Evolutionary conservation across 1,140 invertebrate genomes (phyloP).

Genomic region (Stegodyphus dumicola): DNA sequence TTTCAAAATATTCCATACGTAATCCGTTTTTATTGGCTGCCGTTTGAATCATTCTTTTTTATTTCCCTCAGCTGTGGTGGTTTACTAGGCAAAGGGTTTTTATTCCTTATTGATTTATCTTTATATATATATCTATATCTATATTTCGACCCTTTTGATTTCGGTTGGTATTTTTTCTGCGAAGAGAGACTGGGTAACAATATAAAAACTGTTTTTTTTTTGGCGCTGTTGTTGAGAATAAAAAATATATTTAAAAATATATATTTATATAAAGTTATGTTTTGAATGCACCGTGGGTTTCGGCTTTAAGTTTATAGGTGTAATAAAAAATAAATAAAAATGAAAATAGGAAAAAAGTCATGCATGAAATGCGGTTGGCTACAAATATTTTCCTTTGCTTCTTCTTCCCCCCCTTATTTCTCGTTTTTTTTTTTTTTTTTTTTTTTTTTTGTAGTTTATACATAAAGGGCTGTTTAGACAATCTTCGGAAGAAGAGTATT

Average conservation of each 20-base stretch:
- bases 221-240: background rate
- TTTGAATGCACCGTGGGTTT: constrained; percentile 41
- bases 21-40: constrained; percentile 58
- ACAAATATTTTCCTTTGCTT: too few species aligned
- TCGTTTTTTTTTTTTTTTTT: too few species aligned
- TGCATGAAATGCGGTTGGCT: too few species aligned
- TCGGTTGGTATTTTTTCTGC: background rate
- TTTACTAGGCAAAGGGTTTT: constrained; percentile 32
- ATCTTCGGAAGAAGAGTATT: too few species aligned
- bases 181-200: constrained; percentile 13
- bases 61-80: constrained; percentile 42
- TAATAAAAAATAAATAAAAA: constrained; percentile 26
- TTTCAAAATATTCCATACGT: constrained; percentile 49
- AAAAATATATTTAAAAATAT: constrained; percentile 57
- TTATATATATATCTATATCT: constrained; percentile 35
- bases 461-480: too few species aligned
- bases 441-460: too few species aligned
- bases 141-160: constrained; percentile 39
- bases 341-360: too few species aligned
- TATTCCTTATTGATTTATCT: constrained; percentile 56
- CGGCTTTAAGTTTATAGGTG: constrained; percentile 48
- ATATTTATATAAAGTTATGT: constrained; percentile 55
- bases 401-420: too few species aligned
- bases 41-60: constrained; percentile 39
- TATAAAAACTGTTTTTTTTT: constrained; percentile 18